Conservation (phyloP, 2,888 invertebrate species). For the Rhyacophila evoluta region DNA sequence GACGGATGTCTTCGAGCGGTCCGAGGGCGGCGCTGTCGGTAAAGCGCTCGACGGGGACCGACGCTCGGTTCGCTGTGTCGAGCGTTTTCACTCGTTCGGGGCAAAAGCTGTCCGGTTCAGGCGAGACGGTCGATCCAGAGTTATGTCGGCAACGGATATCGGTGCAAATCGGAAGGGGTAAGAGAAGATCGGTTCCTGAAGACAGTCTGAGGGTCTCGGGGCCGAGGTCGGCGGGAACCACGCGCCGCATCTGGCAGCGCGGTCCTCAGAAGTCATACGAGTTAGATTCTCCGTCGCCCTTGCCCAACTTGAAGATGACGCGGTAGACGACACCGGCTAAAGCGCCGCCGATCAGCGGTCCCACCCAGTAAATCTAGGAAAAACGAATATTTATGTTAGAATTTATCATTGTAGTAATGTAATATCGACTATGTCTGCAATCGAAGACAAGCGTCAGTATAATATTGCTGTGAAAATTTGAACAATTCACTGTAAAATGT, state of each 20-base stretch:
- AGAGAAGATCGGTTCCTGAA: neutral
- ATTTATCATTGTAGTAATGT: too few relatives aligned
- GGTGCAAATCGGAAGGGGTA: neutral
- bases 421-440: too few relatives aligned
- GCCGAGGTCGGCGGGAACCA: conserved; percentile 45
- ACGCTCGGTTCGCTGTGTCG: neutral
- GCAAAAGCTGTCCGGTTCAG: too few relatives aligned
- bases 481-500: too few relatives aligned
- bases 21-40: neutral
- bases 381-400: too few relatives aligned
- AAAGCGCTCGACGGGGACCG: neutral
- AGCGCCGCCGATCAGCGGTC: conserved; percentile 83
- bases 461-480: too few relatives aligned
- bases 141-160: neutral
- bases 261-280: conserved; percentile 79
- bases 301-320: conserved; percentile 77
- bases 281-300: conserved; percentile 77
- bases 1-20: neutral
- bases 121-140: too few relatives aligned
- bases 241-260: conserved; percentile 31
- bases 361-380: conserved; percentile 85
- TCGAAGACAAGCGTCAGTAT: too few relatives aligned
- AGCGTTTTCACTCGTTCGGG: too few relatives aligned
- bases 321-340: conserved; percentile 81
- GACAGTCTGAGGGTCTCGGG: neutral